A percentile compares a stretch with the other conserved stretches of the same genome.
Evolutionary conservation across 2,797 vertebrate species (phyloP).

Genomic region (Prionace glauca): DNA sequence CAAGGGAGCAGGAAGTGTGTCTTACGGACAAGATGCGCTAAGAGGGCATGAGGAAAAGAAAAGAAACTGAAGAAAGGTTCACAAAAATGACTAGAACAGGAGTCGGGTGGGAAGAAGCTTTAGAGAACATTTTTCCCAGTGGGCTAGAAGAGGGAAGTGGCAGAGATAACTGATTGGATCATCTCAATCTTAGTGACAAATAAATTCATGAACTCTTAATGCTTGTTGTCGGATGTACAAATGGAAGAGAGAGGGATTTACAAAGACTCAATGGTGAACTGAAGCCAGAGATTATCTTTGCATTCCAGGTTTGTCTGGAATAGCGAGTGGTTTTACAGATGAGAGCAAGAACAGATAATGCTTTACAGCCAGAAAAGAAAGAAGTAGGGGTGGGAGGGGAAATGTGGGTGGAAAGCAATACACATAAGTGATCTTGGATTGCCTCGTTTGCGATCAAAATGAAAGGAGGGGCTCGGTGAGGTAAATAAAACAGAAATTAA

Average conservation of each 20-base stretch:
- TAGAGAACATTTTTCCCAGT: neutral
- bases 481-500: neutral
- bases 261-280: neutral
- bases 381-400: neutral
- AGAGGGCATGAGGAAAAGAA: neutral
- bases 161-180: neutral
- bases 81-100: neutral
- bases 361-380: neutral
- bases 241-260: neutral
- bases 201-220: neutral
- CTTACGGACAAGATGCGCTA: neutral
- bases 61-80: neutral
- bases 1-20: neutral
- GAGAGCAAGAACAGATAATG: neutral
- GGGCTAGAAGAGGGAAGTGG: neutral
- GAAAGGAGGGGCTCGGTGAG: neutral
- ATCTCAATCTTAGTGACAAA: neutral
- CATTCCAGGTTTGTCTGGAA: neutral
- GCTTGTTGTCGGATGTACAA: neutral
- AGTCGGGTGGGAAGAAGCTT: too few species aligned
- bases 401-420: neutral
- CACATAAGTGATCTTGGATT: neutral
- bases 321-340: neutral
- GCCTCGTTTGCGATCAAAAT: neutral
- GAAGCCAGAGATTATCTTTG: neutral